Percentiles rank a stretch among this genome's conserved stretches.
Evolutionary conservation across 2,888 invertebrate genomes (phyloP).

Genomic region (Tetheella fluctuosa): DNA sequence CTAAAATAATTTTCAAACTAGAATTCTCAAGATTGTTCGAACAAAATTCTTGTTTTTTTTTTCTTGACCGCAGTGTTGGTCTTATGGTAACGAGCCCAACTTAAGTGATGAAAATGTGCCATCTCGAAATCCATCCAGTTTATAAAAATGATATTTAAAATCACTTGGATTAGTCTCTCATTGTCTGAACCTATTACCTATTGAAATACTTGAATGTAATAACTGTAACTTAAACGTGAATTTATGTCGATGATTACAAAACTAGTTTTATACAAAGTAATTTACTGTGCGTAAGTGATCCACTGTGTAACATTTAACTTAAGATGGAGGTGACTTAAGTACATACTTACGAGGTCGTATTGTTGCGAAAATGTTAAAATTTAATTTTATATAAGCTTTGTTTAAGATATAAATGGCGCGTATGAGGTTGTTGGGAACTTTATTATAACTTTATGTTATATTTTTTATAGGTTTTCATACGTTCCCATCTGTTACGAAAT

Average conservation of each 20-base stretch:
- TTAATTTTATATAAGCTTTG: conserved; percentile 11
- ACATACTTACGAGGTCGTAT: background rate
- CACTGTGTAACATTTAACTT: background rate
- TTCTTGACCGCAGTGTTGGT: too few species aligned
- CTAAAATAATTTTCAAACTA: too few species aligned
- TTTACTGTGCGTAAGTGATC: background rate
- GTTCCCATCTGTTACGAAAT: background rate
- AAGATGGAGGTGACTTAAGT: background rate
- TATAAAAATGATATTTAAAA: background rate
- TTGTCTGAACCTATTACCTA: background rate
- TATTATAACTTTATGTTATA: background rate
- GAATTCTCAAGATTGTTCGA: too few species aligned
- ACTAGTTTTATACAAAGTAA: background rate
- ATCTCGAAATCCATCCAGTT: background rate
- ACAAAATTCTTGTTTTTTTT: too few species aligned
- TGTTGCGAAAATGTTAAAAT: background rate
- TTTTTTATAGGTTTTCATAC: background rate
- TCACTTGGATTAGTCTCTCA: background rate
- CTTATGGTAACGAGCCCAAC: too few species aligned
- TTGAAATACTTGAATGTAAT: background rate
- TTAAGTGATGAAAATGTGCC: too few species aligned
- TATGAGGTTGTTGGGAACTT: background rate
- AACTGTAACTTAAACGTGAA: background rate
- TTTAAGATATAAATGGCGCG: conserved; percentile 4
- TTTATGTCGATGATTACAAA: background rate